Evolutionary conservation across 2,797 vertebrate species (phyloP).

Genomic region (Artibeus lituratus): DNA sequence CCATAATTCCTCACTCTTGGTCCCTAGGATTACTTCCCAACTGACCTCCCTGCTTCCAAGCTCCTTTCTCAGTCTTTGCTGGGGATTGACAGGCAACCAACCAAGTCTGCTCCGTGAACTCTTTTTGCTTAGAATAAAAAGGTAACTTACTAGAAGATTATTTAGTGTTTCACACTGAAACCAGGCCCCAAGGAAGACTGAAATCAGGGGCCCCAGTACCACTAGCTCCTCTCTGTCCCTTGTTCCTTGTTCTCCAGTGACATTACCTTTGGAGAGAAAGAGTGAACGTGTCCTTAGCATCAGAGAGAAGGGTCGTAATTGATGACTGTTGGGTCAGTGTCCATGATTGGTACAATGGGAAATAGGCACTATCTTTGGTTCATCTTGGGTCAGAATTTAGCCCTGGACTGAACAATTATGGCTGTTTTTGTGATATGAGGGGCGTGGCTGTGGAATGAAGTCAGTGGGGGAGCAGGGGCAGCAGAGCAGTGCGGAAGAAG

Average conservation of each 20-base stretch:
- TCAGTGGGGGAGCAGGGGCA: not conserved
- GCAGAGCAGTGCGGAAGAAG: not conserved
- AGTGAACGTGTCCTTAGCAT: not conserved
- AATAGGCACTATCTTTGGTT: not conserved
- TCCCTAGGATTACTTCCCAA: not conserved
- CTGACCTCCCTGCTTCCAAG: not conserved
- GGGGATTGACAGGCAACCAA: not conserved
- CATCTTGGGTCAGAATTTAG: not conserved
- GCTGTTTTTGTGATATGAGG: not conserved
- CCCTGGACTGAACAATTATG: not conserved
- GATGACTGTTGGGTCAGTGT: not conserved
- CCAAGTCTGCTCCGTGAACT: not conserved
- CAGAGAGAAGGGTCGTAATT: not conserved
- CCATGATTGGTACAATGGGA: not conserved
- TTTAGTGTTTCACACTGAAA: not conserved
- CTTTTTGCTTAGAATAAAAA: not conserved
- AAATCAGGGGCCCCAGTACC: not conserved
- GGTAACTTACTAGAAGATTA: not conserved
- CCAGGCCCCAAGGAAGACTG: not conserved
- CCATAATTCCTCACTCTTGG: not conserved
- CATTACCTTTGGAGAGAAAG: not conserved
- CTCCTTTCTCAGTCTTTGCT: not conserved
- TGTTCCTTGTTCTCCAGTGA: not conserved
- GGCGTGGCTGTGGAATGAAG: not conserved
- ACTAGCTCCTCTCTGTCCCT: not conserved